A percentile compares a stretch with the other conserved stretches of the same genome.
Conservation (phyloP, 2,113 vertebrate genomes). For the Microcebus tavaratra region DNA sequence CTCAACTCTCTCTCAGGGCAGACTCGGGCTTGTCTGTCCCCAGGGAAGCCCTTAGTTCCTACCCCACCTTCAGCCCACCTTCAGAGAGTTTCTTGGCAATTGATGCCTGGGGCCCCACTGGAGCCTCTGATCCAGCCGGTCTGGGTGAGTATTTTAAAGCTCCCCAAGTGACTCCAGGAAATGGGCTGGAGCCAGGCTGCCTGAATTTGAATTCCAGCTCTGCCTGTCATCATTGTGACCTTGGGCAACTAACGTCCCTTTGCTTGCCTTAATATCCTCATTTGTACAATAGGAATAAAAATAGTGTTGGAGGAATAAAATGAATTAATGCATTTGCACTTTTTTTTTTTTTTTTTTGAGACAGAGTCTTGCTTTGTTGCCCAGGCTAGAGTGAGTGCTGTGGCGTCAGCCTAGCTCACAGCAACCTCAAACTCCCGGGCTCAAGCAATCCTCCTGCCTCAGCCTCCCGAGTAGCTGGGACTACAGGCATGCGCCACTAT, state of each 20-base stretch:
- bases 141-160: background rate
- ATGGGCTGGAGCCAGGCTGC: background rate
- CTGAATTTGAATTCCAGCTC: background rate
- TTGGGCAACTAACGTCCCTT: background rate
- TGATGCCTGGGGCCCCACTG: background rate
- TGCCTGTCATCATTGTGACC: background rate
- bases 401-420: too few species aligned
- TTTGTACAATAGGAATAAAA: background rate
- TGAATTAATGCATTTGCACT: background rate
- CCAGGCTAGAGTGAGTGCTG: too few species aligned
- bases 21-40: background rate
- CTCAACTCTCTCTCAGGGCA: background rate
- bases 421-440: too few species aligned
- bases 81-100: background rate
- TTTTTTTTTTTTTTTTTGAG: too few species aligned
- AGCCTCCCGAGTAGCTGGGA: too few species aligned
- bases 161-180: background rate
- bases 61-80: background rate
- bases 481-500: too few species aligned
- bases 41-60: background rate
- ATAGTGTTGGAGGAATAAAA: background rate
- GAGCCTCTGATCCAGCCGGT: background rate
- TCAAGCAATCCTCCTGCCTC: too few species aligned
- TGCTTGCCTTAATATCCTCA: background rate
- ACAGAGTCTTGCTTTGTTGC: too few species aligned